phyloP scores from a whole-genome alignment of 2,888 invertebrate species.

The Disparrhopalites patrizii region DNA sequence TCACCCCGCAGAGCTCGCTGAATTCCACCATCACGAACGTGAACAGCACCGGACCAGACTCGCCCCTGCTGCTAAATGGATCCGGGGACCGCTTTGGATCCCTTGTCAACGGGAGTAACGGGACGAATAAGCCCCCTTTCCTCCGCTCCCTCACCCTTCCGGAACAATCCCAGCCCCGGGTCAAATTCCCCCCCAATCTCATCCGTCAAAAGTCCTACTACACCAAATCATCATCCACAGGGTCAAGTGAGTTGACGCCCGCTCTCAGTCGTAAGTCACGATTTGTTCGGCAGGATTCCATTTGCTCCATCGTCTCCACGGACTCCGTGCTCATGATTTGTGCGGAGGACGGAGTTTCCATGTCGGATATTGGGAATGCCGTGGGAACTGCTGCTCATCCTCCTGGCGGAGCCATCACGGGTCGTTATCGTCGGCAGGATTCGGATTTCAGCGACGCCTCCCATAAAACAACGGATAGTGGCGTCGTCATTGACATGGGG shows the following conservation, averaged over 20 bases:
- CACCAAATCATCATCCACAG: slow-evolving; percentile 19
- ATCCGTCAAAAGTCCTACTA: slow-evolving; percentile 45
- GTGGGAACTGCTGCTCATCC: neutral
- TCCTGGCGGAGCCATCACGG: slow-evolving; percentile 4
- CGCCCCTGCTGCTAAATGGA: slow-evolving; percentile 32
- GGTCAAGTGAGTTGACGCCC: slow-evolving; percentile 19
- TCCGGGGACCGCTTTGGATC: slow-evolving; percentile 2
- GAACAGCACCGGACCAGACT: slow-evolving; percentile 37
- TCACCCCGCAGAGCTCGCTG: slow-evolving; percentile 48
- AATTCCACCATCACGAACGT: slow-evolving; percentile 45
- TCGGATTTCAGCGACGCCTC: slow-evolving; percentile 49
- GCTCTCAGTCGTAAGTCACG: slow-evolving; percentile 39
- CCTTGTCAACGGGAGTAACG: neutral
- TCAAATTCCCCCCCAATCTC: slow-evolving; percentile 47
- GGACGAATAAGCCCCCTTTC: slow-evolving; percentile 43
- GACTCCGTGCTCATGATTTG: slow-evolving; percentile 48
- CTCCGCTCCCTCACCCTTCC: slow-evolving; percentile 46
- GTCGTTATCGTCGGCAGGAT: slow-evolving; percentile 46
- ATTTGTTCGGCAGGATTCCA: slow-evolving; percentile 47
- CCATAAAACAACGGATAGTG: slow-evolving; percentile 48
- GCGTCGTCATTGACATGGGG: slow-evolving; percentile 47
- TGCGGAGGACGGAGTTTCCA: slow-evolving; percentile 40
- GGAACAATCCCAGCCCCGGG: slow-evolving; percentile 46
- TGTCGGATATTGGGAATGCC: slow-evolving; percentile 1
- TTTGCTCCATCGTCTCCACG: slow-evolving; percentile 46